Conservation (phyloP, 1,140 invertebrate genomes). For the Heliconius hewitsoni region DNA sequence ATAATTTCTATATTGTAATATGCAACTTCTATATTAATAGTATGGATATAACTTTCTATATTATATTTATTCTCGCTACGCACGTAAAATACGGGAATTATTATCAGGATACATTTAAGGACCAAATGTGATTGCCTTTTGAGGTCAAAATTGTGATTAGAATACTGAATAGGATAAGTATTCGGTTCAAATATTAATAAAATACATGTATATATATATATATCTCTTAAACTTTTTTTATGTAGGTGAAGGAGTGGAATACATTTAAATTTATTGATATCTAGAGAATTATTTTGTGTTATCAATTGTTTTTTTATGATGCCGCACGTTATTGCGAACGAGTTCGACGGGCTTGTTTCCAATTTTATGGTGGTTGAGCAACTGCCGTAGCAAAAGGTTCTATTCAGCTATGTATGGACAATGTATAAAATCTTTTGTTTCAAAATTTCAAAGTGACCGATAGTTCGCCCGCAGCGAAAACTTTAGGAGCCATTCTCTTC, state of each 20-base stretch:
- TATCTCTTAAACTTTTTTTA: not conserved
- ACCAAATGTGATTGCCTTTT: not conserved
- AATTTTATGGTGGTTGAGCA: constrained; percentile 76
- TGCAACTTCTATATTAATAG: not conserved
- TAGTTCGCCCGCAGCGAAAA: constrained; percentile 25
- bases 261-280: constrained; percentile 40
- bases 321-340: constrained; percentile 59
- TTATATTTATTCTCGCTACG: not conserved
- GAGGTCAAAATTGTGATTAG: not conserved
- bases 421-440: constrained; percentile 36
- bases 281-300: constrained; percentile 41
- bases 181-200: not conserved
- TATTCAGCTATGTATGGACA: constrained; percentile 36
- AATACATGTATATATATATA: not conserved
- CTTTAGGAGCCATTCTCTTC: constrained; percentile 26
- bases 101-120: not conserved
- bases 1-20: constrained; percentile 1
- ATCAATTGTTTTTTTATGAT: constrained; percentile 47
- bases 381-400: constrained; percentile 52
- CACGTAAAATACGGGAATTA: not conserved
- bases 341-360: constrained; percentile 63
- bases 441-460: constrained; percentile 33
- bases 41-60: not conserved
- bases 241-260: not conserved
- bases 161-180: not conserved